Evolutionary conservation across 2,797 vertebrate species (phyloP).

Genomic region (Eutrigla gurnardus): DNA sequence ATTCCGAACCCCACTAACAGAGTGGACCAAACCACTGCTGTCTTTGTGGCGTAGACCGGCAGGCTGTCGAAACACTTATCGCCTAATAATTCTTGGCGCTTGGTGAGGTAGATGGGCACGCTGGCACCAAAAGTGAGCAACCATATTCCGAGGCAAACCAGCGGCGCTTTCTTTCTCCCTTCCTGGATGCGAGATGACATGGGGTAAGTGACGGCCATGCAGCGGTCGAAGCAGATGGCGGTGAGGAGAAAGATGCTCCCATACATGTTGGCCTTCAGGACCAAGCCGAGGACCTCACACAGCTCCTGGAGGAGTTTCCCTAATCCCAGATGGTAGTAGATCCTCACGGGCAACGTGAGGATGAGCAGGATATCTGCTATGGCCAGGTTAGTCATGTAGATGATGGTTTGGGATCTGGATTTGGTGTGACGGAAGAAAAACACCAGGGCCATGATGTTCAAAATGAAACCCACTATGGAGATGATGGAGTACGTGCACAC

Average conservation of each 20-base stretch:
- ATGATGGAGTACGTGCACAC: conserved; percentile 69
- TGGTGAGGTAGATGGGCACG: conserved; percentile 61
- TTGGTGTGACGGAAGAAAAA: conserved; percentile 70
- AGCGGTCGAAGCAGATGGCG: conserved; percentile 82
- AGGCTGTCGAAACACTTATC: conserved; percentile 63
- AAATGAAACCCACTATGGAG: conserved; percentile 59
- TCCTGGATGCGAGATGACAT: conserved; percentile 63
- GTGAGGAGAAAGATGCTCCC: conserved; percentile 84
- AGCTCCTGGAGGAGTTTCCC: fast-evolving
- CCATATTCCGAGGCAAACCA: conserved; percentile 81
- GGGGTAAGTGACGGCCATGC: conserved; percentile 80
- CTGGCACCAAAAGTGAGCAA: conserved; percentile 71
- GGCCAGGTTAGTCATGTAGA: conserved; percentile 85
- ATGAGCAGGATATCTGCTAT: conserved; percentile 78
- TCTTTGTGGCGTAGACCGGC: conserved; percentile 57
- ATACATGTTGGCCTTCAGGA: conserved; percentile 85
- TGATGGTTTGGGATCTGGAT: conserved; percentile 73
- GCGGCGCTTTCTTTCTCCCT: conserved; percentile 70
- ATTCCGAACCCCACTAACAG: conserved; percentile 74
- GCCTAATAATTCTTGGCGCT: fast-evolving
- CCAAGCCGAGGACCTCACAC: conserved; percentile 68
- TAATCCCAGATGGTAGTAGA: conserved; percentile 63
- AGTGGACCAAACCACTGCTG: conserved; percentile 41
- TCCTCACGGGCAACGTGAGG: conserved; percentile 77
- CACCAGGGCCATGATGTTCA: conserved; percentile 76